Evolutionary conservation across 2,113 vertebrate genomes (phyloP).

Genomic region (Gulo gulo): DNA sequence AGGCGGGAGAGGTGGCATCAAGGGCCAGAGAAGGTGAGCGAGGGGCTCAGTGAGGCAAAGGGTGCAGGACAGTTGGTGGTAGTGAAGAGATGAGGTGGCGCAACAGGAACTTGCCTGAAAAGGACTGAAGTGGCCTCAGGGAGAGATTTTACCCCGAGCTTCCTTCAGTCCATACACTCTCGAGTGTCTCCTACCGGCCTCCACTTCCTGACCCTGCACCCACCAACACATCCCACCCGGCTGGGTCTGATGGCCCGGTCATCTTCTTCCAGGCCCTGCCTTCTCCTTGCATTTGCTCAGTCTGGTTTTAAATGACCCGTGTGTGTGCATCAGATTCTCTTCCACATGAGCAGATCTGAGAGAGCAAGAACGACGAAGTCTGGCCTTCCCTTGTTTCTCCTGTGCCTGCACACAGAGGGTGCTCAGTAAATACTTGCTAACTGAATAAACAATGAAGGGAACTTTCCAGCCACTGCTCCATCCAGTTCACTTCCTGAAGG

Average conservation of each 20-base stretch:
- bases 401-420: not conserved
- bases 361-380: not conserved
- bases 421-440: not conserved
- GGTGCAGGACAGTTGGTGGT: not conserved
- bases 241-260: not conserved
- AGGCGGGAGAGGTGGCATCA: not conserved
- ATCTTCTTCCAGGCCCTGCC: not conserved
- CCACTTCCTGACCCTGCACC: too few relatives aligned
- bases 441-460: not conserved
- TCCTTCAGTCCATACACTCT: too few relatives aligned
- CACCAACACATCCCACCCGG: too few relatives aligned
- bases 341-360: not conserved
- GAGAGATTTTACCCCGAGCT: fast-evolving
- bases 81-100: not conserved
- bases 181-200: not conserved
- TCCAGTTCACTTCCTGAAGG: not conserved
- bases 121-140: not conserved
- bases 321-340: not conserved
- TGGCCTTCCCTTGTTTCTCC: not conserved
- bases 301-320: not conserved
- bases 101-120: not conserved
- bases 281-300: not conserved
- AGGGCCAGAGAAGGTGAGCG: not conserved
- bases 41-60: not conserved
- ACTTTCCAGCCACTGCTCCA: not conserved